Conservation (phyloP, 2,888 invertebrate species). For the Nemurella pictetii region DNA sequence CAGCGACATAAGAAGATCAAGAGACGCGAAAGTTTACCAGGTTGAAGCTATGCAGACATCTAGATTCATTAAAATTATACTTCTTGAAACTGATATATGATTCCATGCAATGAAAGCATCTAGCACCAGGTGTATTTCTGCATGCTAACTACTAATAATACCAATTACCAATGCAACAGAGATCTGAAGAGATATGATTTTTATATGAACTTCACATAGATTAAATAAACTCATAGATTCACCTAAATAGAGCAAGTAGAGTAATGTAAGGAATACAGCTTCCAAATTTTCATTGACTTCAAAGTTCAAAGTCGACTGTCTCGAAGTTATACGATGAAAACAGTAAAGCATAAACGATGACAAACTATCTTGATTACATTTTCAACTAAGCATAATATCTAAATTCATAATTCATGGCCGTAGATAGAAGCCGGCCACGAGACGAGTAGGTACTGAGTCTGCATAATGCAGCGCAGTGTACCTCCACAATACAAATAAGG, state of each 20-base stretch:
- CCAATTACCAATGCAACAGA: too few relatives aligned
- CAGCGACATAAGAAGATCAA: background rate
- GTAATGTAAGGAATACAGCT: too few relatives aligned
- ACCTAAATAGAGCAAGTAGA: too few relatives aligned
- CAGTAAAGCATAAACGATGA: background rate
- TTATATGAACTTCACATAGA: too few relatives aligned
- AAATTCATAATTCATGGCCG: background rate
- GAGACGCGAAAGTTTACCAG: background rate
- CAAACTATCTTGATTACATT: background rate
- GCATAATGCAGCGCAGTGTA: background rate
- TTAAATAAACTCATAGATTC: too few relatives aligned
- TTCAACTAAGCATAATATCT: background rate
- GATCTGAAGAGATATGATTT: too few relatives aligned
- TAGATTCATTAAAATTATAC: background rate
- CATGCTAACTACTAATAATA: too few relatives aligned
- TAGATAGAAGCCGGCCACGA: background rate
- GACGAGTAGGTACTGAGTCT: background rate
- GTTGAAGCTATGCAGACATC: background rate
- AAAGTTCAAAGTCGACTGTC: too few relatives aligned
- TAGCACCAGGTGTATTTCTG: background rate
- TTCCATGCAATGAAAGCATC: background rate
- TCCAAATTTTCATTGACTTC: background rate
- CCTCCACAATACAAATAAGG: background rate
- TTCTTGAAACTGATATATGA: background rate
- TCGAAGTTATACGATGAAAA: too few relatives aligned